These are phyloP conservation scores for Megalopta genalis DNA, from an alignment of 1,140 invertebrate genomes.

Conservation along the genomic window DNA sequence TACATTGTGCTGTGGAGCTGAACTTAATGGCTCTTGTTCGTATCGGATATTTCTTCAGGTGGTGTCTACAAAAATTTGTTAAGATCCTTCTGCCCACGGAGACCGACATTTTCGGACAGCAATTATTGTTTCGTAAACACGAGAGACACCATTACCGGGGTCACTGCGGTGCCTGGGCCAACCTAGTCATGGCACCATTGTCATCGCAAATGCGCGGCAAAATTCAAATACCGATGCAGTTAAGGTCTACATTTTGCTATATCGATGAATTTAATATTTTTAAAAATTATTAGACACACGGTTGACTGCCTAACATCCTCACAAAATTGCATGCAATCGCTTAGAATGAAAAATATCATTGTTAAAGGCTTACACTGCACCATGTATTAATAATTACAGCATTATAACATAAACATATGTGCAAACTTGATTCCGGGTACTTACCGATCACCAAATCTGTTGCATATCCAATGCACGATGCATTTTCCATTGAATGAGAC, in stretches of 20 bases:
- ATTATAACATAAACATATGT: background rate
- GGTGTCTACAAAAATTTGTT: conserved; percentile 38
- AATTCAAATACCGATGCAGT: conserved; percentile 14
- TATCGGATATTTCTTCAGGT: conserved; percentile 36
- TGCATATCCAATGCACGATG: background rate
- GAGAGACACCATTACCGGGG: background rate
- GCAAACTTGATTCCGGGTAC: background rate
- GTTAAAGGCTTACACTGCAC: too few species aligned
- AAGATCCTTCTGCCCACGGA: conserved; percentile 50
- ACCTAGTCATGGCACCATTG: background rate
- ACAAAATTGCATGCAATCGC: too few species aligned
- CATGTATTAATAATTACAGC: too few species aligned
- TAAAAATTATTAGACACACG: background rate
- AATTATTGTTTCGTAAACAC: background rate
- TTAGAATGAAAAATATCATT: too few species aligned
- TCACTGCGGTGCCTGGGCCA: background rate
- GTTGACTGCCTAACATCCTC: too few species aligned
- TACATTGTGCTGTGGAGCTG: conserved; percentile 25
- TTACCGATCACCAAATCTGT: conserved; percentile 14
- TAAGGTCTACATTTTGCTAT: background rate
- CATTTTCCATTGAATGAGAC: conserved; percentile 13
- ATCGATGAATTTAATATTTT: conserved; percentile 11
- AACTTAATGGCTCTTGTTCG: conserved; percentile 46
- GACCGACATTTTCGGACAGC: conserved; percentile 52
- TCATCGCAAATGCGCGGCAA: conserved; percentile 11